Base-by-base conservation (phyloP, 2,888 invertebrate genomes). In the Ophion ellenae region DNA sequence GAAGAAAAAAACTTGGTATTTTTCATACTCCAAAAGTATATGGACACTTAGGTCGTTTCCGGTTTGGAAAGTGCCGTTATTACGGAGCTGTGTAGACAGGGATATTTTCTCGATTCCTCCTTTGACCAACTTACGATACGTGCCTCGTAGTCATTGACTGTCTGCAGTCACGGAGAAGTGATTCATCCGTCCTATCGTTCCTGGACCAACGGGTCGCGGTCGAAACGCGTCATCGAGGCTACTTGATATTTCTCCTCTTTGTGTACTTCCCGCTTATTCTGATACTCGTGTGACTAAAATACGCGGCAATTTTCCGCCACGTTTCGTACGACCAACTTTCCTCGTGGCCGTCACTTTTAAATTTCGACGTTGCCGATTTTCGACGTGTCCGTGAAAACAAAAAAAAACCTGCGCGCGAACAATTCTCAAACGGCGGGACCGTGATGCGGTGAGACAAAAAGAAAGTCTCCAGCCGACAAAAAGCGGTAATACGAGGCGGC, bases 161-260 rank as follows among this genome's bases (percentile, higher is more conserved):
- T 64, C 71, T 32, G 32, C 47, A 61, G 75, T 63, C 67, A 61
- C 66, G 40, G 63, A 66, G 66, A 76, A 61, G 82, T 85, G 85
- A 85, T 79, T 85, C 85, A 85, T 53, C 14, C 61, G 14, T 47
- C 47, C 53, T 70, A 74, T 63, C 67, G 47, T 57, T 53, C n/a
- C 82, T 85, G 82, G 82, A 85, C 82, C 85, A 75, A 71, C 70
- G 81, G 63, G 78, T 64, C 63, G 70, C 85, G 78, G 79, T 76
- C 79, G 28, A 82, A 71, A 59, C 82, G 85, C 78, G 85, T 85
- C 85, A 85, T 75, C 47, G 64, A 75, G 66, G 47, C 70, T 71
- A 78, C 74, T 64, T 66, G 63, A 45, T 24, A n/a, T 57, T 70
- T 11, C 24, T 69, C 20, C 24, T 69, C 70, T 63, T 79, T 71